Evolutionary conservation across 2,888 invertebrate genomes (phyloP).

Genomic region (Matsumyia berberina): DNA sequence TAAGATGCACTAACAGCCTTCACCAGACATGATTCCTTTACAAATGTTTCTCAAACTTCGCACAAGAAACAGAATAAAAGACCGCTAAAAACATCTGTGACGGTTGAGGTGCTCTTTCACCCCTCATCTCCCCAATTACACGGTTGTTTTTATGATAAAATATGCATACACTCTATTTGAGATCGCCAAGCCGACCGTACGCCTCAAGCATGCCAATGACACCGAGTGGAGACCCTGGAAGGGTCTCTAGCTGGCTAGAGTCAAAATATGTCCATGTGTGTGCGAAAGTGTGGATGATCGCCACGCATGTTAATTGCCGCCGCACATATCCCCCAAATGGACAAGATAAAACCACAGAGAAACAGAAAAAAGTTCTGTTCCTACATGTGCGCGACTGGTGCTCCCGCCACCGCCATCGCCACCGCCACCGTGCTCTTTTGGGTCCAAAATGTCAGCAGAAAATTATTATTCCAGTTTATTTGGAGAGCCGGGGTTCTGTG

Average conservation of each 20-base stretch:
- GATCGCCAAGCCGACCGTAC: conserved; percentile 77
- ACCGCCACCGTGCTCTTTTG: conserved; percentile 48
- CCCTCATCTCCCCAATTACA: conserved; percentile 66
- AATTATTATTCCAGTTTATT: conserved; percentile 72
- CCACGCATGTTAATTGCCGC: conserved; percentile 75
- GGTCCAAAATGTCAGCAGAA: conserved; percentile 73
- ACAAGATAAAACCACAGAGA: conserved; percentile 55
- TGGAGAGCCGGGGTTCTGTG: conserved; percentile 68
- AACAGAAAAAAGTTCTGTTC: conserved; percentile 39
- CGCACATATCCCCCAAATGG: conserved; percentile 71
- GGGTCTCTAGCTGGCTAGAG: conserved; percentile 47
- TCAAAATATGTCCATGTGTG: conserved; percentile 31
- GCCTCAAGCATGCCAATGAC: conserved; percentile 78
- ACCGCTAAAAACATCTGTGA: conserved; percentile 57
- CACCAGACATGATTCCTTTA: conserved; percentile 48
- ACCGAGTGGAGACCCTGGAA: conserved; percentile 44
- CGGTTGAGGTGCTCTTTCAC: conserved; percentile 75
- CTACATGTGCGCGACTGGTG: conserved; percentile 13
- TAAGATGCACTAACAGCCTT: conserved; percentile 45
- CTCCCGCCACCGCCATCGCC: conserved; percentile 46
- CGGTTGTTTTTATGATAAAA: conserved; percentile 55
- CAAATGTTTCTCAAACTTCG: conserved; percentile 38
- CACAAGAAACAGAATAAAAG: conserved; percentile 18
- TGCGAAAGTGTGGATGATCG: conserved; percentile 76
- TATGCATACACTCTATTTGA: conserved; percentile 76